These are phyloP conservation scores for Stenoptilia bipunctidactyla DNA, from an alignment of 2,888 invertebrate species.

Conservation along the genomic window DNA sequence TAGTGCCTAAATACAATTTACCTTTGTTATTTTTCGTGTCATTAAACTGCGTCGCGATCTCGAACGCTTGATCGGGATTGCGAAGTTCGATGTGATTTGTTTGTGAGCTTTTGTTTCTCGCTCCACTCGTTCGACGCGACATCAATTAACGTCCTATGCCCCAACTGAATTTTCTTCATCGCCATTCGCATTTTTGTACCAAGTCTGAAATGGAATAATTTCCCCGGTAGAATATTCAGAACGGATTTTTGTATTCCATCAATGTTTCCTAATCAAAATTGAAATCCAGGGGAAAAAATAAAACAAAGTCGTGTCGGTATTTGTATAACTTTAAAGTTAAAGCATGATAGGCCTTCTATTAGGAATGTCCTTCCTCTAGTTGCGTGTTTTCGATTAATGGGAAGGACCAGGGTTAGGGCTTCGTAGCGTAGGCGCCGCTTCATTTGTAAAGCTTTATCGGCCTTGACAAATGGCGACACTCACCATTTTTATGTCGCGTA, in stretches of 20 bases:
- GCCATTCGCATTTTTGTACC: constrained; percentile 44
- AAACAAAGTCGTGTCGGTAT: constrained; percentile 3
- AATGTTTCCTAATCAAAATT: constrained; percentile 14
- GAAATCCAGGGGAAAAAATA: constrained; percentile 1
- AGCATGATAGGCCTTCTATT: constrained; percentile 39
- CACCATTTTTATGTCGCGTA: constrained; percentile 49
- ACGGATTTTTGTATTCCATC: constrained; percentile 24
- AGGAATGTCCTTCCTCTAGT: constrained; percentile 35
- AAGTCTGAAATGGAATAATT: constrained; percentile 46
- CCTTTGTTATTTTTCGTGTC: constrained; percentile 72
- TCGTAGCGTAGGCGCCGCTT: constrained; percentile 44
- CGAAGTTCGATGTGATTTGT: constrained; percentile 68
- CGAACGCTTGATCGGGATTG: constrained; percentile 65
- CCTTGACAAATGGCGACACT: constrained; percentile 51
- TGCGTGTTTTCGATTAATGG: constrained; percentile 48
- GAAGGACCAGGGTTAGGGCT: constrained; percentile 28
- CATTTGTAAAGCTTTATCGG: constrained; percentile 62
- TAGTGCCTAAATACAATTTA: constrained; percentile 68
- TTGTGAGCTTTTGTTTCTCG: constrained; percentile 68
- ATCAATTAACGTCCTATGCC: constrained; percentile 65
- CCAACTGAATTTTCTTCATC: constrained; percentile 58
- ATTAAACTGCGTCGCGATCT: constrained; percentile 70
- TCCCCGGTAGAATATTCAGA: constrained; percentile 20
- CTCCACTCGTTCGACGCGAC: constrained; percentile 60
- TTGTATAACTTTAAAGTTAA: constrained; percentile 18